phyloP scores from a whole-genome alignment of 2,797 vertebrate species.

The Prionace glauca region DNA sequence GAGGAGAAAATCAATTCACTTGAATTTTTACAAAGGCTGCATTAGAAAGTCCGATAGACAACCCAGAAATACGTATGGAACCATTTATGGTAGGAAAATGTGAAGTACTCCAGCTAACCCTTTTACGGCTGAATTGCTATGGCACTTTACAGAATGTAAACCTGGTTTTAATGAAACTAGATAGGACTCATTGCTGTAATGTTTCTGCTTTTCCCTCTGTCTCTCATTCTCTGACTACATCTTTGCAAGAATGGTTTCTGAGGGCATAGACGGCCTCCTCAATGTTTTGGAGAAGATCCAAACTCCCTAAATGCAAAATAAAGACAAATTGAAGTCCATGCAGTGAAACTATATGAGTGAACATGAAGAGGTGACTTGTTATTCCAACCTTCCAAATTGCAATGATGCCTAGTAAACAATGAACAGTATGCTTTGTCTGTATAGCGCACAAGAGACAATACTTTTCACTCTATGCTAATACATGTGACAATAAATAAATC shows the following conservation, averaged over 20 bases:
- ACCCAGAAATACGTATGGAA: conserved; percentile 34
- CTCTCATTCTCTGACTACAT: conserved; percentile 1
- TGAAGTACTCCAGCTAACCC: conserved; percentile 28
- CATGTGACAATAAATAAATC: too few relatives aligned
- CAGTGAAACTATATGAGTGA: not conserved
- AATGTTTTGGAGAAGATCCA: not conserved
- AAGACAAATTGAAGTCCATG: not conserved
- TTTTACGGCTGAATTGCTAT: conserved; percentile 32
- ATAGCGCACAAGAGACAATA: too few relatives aligned
- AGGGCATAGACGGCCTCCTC: not conserved
- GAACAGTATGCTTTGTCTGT: too few relatives aligned
- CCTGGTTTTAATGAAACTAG: conserved; percentile 36
- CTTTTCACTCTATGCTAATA: too few relatives aligned
- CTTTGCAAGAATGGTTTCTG: not conserved
- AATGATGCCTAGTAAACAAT: not conserved
- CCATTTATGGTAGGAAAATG: conserved; percentile 38
- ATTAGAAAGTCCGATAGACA: conserved; percentile 19
- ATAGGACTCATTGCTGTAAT: not conserved
- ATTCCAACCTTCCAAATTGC: not conserved
- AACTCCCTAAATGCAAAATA: not conserved
- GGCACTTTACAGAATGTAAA: conserved; percentile 36
- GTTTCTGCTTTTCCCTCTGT: not conserved
- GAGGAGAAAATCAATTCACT: conserved; percentile 22
- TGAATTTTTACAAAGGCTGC: conserved; percentile 28
- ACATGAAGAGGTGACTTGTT: not conserved